A percentile compares a stretch with the other conserved stretches of the same genome.
phyloP scores from a whole-genome alignment of 2,888 invertebrate species.

The Paralinhomoeus sp. region DNA sequence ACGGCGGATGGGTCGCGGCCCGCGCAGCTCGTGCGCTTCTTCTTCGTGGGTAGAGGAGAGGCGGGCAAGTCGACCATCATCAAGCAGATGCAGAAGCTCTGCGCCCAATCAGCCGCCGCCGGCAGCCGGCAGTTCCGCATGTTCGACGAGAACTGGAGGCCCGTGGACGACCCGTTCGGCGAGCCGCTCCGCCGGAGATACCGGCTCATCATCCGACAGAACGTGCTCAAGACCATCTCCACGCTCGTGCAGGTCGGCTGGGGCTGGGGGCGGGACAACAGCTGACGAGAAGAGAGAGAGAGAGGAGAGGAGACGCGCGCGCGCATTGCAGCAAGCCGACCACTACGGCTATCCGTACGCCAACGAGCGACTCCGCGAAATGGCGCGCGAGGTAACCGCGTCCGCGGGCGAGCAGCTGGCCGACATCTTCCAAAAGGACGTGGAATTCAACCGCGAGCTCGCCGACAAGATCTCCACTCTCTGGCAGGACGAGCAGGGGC shows the following conservation, averaged over 20 bases:
- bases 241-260: slow-evolving; percentile 11
- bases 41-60: slow-evolving; percentile 19
- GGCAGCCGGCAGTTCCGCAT: not conserved
- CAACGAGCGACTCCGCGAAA: not conserved
- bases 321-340: not conserved
- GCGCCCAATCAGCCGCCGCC: slow-evolving; percentile 4
- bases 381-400: not conserved
- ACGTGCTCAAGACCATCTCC: slow-evolving; percentile 10
- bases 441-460: not conserved
- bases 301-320: not conserved
- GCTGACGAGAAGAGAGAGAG: too few species aligned
- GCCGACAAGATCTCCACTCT: not conserved
- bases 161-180: not conserved
- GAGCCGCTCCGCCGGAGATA: slow-evolving; percentile 3
- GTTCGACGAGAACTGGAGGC: slow-evolving; percentile 10
- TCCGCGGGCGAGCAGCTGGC: slow-evolving; percentile 1
- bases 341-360: too few species aligned
- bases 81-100: slow-evolving; percentile 15
- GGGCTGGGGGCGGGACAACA: too few species aligned
- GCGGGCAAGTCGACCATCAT: slow-evolving; percentile 22
- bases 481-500: not conserved
- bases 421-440: not conserved
- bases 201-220: slow-evolving; percentile 8
- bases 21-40: slow-evolving; percentile 11
- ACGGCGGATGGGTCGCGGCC: too few species aligned